Conservation (phyloP, 1,140 invertebrate species). For the Drosophila baimaii region DNA sequence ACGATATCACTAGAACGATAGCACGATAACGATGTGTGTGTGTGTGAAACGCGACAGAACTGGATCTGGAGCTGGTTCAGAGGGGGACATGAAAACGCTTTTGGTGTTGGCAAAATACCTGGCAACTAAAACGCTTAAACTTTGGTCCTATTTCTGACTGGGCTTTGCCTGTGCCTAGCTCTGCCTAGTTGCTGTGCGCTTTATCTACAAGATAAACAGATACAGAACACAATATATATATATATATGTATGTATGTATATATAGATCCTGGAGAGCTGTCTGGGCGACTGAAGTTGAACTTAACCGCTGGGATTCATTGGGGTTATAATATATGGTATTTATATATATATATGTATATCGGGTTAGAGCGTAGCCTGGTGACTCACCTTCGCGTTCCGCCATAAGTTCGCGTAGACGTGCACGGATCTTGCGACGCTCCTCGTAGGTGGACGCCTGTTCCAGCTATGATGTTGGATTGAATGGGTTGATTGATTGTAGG, state of each 20-base stretch:
- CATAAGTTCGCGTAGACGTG: conserved; percentile 90
- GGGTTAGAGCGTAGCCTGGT: not conserved
- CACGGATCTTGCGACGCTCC: conserved; percentile 91
- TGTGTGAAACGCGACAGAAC: conserved; percentile 16
- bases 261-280: conserved; percentile 23
- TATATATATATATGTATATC: not conserved
- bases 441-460: conserved; percentile 94
- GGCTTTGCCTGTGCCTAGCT: conserved; percentile 27
- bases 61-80: not conserved
- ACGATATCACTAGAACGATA: not conserved
- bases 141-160: conserved; percentile 16
- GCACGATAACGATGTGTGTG: conserved; percentile 18
- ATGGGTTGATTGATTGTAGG: not conserved
- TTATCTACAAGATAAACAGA: conserved; percentile 57
- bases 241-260: too few relatives aligned
- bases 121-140: conserved; percentile 24
- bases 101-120: conserved; percentile 25
- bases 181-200: conserved; percentile 44
- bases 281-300: not conserved
- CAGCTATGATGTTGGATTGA: conserved; percentile 86
- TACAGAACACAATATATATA: conserved; percentile 54
- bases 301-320: conserved; percentile 10
- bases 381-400: conserved; percentile 90
- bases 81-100: conserved; percentile 26
- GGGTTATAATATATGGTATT: not conserved